These are phyloP conservation scores for Phrynocephalus versicolor DNA, from an alignment of 2,113 vertebrate genomes.

Conservation along the genomic window DNA sequence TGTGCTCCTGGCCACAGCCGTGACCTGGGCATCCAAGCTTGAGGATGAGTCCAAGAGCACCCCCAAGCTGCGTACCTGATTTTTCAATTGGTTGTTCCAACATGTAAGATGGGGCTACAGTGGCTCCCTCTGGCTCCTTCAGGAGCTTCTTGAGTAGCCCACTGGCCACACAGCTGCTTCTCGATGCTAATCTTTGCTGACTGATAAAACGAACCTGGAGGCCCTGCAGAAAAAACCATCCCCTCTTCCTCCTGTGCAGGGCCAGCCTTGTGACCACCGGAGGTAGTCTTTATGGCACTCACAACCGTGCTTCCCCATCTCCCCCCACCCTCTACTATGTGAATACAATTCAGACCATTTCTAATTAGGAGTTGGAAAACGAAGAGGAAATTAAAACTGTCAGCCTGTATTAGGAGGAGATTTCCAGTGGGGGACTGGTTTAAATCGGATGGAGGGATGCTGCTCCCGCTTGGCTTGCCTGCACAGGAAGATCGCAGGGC, in stretches of 20 bases:
- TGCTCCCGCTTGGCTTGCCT: neutral
- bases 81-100: too few species aligned
- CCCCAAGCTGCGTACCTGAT: too few species aligned
- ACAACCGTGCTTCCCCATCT: too few species aligned
- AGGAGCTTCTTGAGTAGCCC: neutral
- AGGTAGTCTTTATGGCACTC: too few species aligned
- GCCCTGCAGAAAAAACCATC: too few species aligned
- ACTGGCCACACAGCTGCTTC: neutral
- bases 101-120: too few species aligned
- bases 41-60: too few species aligned
- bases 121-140: neutral
- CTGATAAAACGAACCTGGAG: neutral
- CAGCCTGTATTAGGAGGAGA: neutral
- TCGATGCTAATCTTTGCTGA: neutral
- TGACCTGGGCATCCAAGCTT: too few species aligned
- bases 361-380: neutral
- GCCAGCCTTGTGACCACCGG: neutral
- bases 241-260: neutral
- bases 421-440: neutral
- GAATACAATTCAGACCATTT: neutral
- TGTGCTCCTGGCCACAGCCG: too few species aligned
- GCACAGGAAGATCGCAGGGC: neutral
- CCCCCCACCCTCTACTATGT: neutral
- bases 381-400: conserved; percentile 8
- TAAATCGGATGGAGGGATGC: neutral